Percentiles rank a stretch among this genome's conserved stretches.
These are phyloP conservation scores for Colistium nudipinnis DNA, from an alignment of 2,113 vertebrate genomes.

Conservation along the genomic window DNA sequence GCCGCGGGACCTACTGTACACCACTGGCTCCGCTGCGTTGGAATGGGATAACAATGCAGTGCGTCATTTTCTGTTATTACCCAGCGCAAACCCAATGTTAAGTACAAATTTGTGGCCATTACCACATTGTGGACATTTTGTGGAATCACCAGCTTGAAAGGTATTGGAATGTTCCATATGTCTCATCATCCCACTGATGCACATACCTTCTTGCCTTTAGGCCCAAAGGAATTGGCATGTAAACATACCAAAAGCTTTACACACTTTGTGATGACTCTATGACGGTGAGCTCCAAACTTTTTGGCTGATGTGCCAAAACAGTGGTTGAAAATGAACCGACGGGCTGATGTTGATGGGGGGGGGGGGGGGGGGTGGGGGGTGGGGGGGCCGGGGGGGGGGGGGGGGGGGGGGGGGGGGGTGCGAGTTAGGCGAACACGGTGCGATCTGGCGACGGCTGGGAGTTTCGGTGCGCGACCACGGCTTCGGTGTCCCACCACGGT, in stretches of 20 bases:
- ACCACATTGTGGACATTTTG: not conserved
- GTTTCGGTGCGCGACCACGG: too few species aligned
- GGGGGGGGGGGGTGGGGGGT: too few species aligned
- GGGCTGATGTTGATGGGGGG: too few species aligned
- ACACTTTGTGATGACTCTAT: not conserved
- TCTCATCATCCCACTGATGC: not conserved
- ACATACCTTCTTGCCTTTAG: not conserved
- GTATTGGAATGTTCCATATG: not conserved
- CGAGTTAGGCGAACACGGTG: too few species aligned
- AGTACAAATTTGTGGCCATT: not conserved
- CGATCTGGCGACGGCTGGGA: too few species aligned
- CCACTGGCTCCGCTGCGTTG: not conserved
- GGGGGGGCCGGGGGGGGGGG: too few species aligned
- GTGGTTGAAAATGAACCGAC: too few species aligned
- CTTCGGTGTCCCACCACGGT: too few species aligned
- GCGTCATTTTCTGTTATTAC: not conserved
- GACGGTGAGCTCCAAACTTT: too few species aligned
- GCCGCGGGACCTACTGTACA: not conserved
- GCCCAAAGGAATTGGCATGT: conserved; percentile 4
- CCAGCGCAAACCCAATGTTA: not conserved
- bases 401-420: too few species aligned
- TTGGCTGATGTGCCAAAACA: too few species aligned
- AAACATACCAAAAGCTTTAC: not conserved
- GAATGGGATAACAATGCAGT: not conserved
- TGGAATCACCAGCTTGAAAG: not conserved